These are phyloP conservation scores for Chloroceryle amazona DNA, from an alignment of 2,797 vertebrate genomes.

Conservation along the genomic window DNA sequence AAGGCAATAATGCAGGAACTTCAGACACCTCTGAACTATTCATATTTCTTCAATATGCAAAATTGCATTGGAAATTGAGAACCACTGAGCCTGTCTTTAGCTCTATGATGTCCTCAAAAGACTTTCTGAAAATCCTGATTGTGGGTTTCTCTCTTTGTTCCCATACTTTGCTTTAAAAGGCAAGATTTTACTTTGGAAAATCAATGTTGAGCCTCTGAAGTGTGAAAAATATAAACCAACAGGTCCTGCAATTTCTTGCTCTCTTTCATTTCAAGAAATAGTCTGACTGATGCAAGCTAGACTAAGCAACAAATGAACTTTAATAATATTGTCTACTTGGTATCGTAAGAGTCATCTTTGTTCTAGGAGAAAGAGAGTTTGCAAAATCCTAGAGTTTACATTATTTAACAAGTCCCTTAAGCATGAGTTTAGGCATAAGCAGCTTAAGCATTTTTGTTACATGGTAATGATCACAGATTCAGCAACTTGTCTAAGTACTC, in stretches of 20 bases:
- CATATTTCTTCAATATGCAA: background rate
- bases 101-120: background rate
- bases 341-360: conserved; percentile 23
- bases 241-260: background rate
- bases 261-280: conserved; percentile 3
- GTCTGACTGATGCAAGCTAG: background rate
- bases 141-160: background rate
- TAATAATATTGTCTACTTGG: background rate
- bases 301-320: conserved; percentile 21
- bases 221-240: background rate
- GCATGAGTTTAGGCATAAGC: no score
- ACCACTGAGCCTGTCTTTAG: background rate
- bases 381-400: background rate
- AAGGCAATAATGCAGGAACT: background rate
- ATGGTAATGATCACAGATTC: conserved; percentile 55
- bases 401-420: conserved; percentile 53
- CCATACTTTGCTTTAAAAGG: background rate
- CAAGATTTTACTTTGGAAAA: conserved; percentile 2
- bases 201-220: background rate
- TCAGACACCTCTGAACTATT: conserved; percentile 4
- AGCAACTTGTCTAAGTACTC: conserved; percentile 47
- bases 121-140: background rate
- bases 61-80: conserved; percentile 10
- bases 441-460: conserved; percentile 50
- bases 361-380: background rate